phyloP scores from a whole-genome alignment of 1,140 invertebrate genomes.

The Philopotamus ludificatus region DNA sequence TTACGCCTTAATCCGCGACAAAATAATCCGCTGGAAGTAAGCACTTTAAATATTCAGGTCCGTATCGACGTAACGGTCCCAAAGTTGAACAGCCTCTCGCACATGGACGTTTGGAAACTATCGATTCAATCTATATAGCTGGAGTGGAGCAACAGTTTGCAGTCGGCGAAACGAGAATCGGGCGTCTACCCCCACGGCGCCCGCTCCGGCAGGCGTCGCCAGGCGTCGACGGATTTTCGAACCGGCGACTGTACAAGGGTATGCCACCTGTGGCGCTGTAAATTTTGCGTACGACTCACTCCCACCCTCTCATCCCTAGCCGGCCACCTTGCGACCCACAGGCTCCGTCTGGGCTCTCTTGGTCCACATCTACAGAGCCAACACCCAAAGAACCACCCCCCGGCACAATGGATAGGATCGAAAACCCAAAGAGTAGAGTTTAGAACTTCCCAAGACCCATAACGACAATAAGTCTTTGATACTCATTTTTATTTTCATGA shows the following conservation, averaged over 20 bases:
- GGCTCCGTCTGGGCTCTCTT: neutral
- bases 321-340: neutral
- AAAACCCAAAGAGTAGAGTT: too few species aligned
- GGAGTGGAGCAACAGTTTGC: constrained; percentile 37
- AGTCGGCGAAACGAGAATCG: constrained; percentile 23
- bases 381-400: neutral
- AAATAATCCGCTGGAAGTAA: too few species aligned
- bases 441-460: too few species aligned
- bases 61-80: too few species aligned
- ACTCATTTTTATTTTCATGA: too few species aligned
- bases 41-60: too few species aligned
- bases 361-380: neutral
- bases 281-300: constrained; percentile 34
- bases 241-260: constrained; percentile 22
- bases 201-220: neutral
- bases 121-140: constrained; percentile 34
- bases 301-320: neutral
- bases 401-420: neutral
- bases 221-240: neutral
- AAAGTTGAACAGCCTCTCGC: constrained; percentile 5
- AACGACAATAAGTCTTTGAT: too few species aligned
- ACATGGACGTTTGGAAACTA: constrained; percentile 29
- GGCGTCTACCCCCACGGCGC: constrained; percentile 4
- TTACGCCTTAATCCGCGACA: too few species aligned
- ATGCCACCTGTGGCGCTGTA: constrained; percentile 40